A percentile compares a stretch with the other conserved stretches of the same genome.
These are phyloP conservation scores for Pongo pygmaeus DNA, from an alignment of 2,113 vertebrate genomes.

Conservation along the genomic window DNA sequence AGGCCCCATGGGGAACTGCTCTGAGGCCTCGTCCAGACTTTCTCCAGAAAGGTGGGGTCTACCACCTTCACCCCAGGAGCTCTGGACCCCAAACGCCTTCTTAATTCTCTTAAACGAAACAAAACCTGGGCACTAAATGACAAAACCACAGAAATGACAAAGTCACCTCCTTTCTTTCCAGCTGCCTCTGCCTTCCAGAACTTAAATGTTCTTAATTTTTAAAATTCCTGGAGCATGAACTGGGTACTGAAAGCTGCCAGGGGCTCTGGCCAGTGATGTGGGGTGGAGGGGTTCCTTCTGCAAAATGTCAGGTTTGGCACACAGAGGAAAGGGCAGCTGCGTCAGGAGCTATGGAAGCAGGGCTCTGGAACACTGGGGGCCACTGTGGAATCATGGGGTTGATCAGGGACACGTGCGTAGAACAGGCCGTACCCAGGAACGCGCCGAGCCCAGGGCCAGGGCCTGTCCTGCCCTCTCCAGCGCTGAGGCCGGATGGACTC, in stretches of 20 bases:
- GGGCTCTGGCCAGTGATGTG: background rate
- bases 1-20: background rate
- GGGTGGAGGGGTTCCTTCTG: fast-evolving
- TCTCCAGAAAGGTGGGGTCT: background rate
- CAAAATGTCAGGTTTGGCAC: background rate
- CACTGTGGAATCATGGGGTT: fast-evolving
- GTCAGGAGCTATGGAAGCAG: fast-evolving
- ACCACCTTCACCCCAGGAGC: background rate
- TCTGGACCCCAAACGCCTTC: background rate
- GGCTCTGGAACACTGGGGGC: background rate
- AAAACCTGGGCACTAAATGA: background rate
- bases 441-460: background rate
- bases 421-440: no score
- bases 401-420: fast-evolving
- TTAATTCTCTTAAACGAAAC: background rate
- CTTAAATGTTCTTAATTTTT: background rate
- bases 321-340: fast-evolving
- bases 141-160: no score
- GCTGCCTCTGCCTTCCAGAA: no score
- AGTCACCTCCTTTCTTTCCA: no score
- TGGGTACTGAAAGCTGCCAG: background rate
- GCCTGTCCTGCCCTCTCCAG: background rate
- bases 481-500: background rate
- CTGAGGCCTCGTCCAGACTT: background rate
- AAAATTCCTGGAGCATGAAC: background rate